phyloP scores from a whole-genome alignment of 2,888 invertebrate species.

The Tetheella fluctuosa region DNA sequence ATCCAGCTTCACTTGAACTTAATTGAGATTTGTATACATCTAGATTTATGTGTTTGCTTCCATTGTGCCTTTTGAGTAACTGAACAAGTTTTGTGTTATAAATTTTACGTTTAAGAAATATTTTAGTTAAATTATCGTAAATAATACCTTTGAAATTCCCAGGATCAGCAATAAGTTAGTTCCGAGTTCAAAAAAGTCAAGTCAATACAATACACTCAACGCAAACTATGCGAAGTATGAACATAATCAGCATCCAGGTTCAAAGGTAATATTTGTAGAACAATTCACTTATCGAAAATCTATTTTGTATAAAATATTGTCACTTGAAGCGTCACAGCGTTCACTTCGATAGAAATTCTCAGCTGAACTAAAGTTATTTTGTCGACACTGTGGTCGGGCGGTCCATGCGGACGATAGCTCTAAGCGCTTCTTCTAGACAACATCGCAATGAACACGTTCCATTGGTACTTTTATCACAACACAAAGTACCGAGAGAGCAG shows the following conservation, averaged over 20 bases:
- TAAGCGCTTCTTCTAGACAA: conserved; percentile 35
- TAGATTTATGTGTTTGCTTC: no score
- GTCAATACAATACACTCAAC: conserved; percentile 10
- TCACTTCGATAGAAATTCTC: conserved; percentile 60
- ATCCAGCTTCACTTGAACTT: background rate
- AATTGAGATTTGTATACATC: background rate
- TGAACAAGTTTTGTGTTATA: background rate
- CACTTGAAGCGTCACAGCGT: conserved; percentile 44
- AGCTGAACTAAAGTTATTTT: conserved; percentile 74
- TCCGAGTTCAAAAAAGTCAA: background rate
- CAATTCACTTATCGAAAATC: conserved; percentile 32
- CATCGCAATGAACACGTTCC: conserved; percentile 44
- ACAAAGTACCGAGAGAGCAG: background rate
- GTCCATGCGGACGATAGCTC: conserved; percentile 30
- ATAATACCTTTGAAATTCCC: background rate
- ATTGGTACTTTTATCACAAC: conserved; percentile 45
- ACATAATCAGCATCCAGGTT: conserved; percentile 16
- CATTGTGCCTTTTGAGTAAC: background rate
- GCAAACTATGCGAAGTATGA: conserved; percentile 10
- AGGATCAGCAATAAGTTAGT: background rate
- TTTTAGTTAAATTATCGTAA: background rate
- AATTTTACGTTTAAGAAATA: background rate
- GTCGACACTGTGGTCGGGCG: conserved; percentile 54
- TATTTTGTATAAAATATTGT: conserved; percentile 24
- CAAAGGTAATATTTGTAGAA: conserved; percentile 24